A percentile compares a stretch with the other conserved stretches of the same genome.
phyloP scores from a whole-genome alignment of 2,113 vertebrate genomes.

The Orientallactaga bullata region DNA sequence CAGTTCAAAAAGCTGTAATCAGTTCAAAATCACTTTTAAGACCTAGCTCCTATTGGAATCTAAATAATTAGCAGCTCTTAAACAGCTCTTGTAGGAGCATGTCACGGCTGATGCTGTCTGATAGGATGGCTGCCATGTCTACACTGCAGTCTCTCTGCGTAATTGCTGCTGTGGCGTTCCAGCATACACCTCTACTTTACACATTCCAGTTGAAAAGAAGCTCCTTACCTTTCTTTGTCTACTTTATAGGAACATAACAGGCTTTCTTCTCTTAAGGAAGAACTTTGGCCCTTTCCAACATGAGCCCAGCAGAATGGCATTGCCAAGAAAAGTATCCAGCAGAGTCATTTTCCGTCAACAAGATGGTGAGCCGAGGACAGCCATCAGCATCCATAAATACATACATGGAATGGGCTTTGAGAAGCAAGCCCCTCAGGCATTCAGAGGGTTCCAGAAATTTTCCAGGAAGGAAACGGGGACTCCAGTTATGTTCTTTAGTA shows the following conservation, averaged over 20 bases:
- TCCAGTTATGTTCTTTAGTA: not conserved
- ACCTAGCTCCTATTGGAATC: constrained; percentile 57
- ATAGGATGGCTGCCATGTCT: not conserved
- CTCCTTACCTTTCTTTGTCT: constrained; percentile 60
- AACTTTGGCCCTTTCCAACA: not conserved
- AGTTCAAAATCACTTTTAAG: constrained; percentile 76
- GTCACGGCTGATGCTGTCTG: not conserved
- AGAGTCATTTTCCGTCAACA: not conserved
- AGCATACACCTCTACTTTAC: not conserved
- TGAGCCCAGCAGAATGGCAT: not conserved
- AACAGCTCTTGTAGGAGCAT: constrained; percentile 32
- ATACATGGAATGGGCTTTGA: no score
- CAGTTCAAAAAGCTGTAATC: constrained; percentile 75
- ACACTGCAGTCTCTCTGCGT: not conserved
- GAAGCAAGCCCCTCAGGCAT: not conserved
- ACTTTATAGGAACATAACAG: not conserved
- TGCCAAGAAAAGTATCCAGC: not conserved
- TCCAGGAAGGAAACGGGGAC: not conserved
- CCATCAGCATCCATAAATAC: not conserved
- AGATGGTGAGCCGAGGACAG: not conserved
- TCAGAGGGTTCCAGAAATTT: not conserved
- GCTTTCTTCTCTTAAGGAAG: not conserved
- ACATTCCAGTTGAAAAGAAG: constrained; percentile 14
- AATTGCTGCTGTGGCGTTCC: not conserved
- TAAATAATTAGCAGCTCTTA: constrained; percentile 77